Evolutionary conservation across 2,888 invertebrate species (phyloP), one percentile per base, ranked within the genome.

Genomic region (Microdon myrmicae): DNA sequence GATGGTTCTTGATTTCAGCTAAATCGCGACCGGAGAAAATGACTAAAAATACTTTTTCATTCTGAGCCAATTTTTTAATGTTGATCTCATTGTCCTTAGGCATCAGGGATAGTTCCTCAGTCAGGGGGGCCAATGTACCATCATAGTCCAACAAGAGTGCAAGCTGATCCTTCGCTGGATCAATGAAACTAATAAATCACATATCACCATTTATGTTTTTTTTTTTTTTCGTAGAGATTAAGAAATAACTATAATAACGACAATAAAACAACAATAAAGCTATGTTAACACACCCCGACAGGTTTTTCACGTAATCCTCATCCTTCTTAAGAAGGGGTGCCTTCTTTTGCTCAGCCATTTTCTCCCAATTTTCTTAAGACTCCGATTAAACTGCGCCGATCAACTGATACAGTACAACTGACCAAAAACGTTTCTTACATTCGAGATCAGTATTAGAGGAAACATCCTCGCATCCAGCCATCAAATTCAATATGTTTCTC

Each of bases 1-100:
- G 86, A 85, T 89, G 89, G 61, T 85, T 82, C 74, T 87, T 89
- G 12, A 89, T 88, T 72, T 89, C 88, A 68, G 84, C 83, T n/a
- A 89, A 85, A 70, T 86, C 87, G 68, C 90, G 82, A 9, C 89
- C 89, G 8, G 89, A 89, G 68, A 90, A 86, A 34, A 90, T 85
- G 13, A 87, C 85, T 69, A 89, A 86, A 73, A 87, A 89, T 35
- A 88, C 84, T 71, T 89, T 88, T 0, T 88, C 83, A 75, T 87
- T 84, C 72, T 86, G 86, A n/a, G 87, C 84, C 60, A 90, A 78
- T 72, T 88, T 83, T 72, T 87, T 86, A 35, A 84, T 78, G 19
- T 89, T 88, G 68, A 90, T 83, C 48, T 86, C 84, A n/a, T 89
- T 89, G 56, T 89, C 81, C 76, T 89, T 88, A 29, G 90, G 90